These are phyloP conservation scores for Phoeniculus purpureus DNA, from an alignment of 2,797 vertebrate genomes.

Conservation along the genomic window DNA sequence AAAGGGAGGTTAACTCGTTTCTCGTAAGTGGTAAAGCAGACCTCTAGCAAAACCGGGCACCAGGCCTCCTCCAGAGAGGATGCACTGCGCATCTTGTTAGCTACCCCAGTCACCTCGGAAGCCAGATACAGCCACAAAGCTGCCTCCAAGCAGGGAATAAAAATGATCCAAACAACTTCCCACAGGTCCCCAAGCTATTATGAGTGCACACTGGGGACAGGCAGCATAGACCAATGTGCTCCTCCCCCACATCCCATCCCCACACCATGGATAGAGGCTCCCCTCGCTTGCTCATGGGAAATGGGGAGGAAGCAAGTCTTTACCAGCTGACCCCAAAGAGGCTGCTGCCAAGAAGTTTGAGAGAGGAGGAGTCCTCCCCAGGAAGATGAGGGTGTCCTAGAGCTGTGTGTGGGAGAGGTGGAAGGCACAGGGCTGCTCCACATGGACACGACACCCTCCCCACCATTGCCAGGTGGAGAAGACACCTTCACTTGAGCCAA, in stretches of 20 bases:
- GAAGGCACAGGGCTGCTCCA: not conserved
- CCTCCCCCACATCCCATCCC: not conserved
- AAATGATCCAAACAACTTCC: conserved; percentile 1
- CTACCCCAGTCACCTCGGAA: not conserved
- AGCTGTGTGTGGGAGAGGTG: not conserved
- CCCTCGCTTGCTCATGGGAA: accelerated
- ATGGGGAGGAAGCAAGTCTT: not conserved
- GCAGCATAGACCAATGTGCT: accelerated
- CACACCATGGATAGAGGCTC: not conserved
- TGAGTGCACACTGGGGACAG: not conserved
- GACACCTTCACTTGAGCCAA: not conserved
- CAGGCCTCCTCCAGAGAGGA: conserved; percentile 49
- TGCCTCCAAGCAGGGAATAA: conserved; percentile 13
- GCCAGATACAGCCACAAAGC: conserved; percentile 45
- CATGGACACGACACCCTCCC: not conserved
- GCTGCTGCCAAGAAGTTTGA: accelerated
- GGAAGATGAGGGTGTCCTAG: not conserved
- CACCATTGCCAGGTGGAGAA: not conserved
- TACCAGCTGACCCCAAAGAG: not conserved
- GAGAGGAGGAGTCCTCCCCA: not conserved
- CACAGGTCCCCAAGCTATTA: not conserved
- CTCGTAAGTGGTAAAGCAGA: conserved; percentile 70
- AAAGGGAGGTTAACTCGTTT: conserved; percentile 78
- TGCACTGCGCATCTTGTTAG: conserved; percentile 41
- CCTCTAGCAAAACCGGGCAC: conserved; percentile 56